Percentiles rank a stretch among this genome's conserved stretches.
These are phyloP conservation scores for Falcaria lacertinaria DNA, from an alignment of 2,888 invertebrate genomes.

Conservation along the genomic window DNA sequence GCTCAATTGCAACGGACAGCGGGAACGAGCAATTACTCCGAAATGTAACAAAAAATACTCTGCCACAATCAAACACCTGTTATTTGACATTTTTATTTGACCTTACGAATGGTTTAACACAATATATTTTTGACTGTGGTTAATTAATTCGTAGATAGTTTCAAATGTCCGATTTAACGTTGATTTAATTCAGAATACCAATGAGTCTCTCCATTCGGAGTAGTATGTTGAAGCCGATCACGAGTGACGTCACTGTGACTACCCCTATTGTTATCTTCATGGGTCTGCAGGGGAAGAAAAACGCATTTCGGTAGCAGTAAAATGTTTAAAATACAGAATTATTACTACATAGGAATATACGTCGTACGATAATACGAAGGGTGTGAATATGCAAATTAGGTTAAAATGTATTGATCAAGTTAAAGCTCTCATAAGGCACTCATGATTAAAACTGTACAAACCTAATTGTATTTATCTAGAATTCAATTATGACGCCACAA, in stretches of 20 bases:
- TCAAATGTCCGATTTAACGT: not conserved
- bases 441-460: no score
- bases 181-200: conserved; percentile 14
- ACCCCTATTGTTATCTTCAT: conserved; percentile 70
- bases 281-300: conserved; percentile 43
- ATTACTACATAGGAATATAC: no score
- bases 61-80: conserved; percentile 1
- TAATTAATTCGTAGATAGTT: not conserved
- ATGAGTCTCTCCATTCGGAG: conserved; percentile 47
- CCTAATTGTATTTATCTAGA: no score
- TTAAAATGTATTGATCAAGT: no score
- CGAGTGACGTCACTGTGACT: conserved; percentile 55
- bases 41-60: conserved; percentile 10
- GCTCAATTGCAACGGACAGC: conserved; percentile 39
- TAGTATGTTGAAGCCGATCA: conserved; percentile 54
- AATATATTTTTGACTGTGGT: not conserved
- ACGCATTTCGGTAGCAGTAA: no score
- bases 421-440: no score
- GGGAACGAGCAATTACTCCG: conserved; percentile 33
- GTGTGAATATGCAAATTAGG: no score
- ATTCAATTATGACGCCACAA: no score
- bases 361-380: no score
- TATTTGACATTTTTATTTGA: conserved; percentile 3
- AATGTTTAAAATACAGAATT: no score
- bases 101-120: conserved; percentile 1